Evolutionary conservation across 2,888 invertebrate genomes (phyloP).

Genomic region (Zygogramma bicolorata): DNA sequence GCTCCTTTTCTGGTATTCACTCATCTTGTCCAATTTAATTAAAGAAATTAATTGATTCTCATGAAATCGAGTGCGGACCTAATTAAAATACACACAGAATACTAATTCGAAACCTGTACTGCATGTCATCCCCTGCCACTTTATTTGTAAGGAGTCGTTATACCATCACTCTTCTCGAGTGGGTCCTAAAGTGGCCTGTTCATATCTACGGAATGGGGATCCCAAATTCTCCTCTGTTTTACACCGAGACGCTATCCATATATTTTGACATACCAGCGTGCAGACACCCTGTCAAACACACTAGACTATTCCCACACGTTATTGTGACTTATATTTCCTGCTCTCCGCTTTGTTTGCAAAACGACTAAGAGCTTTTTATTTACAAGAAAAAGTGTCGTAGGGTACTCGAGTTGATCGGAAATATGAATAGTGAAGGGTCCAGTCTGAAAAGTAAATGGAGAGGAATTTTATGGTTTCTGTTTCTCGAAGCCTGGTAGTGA

Average conservation of each 20-base stretch:
- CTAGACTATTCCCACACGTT: slow-evolving; percentile 17
- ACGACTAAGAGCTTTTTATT: slow-evolving; percentile 13
- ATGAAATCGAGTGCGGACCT: not conserved
- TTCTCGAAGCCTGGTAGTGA: too few species aligned
- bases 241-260: not conserved
- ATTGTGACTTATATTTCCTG: slow-evolving; percentile 35
- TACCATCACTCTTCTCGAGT: not conserved
- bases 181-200: not conserved
- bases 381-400: not conserved
- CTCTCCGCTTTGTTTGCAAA: slow-evolving; percentile 26
- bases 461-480: too few species aligned
- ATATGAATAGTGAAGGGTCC: not conserved
- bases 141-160: not conserved
- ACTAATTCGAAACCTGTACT: not conserved
- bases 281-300: slow-evolving; percentile 27
- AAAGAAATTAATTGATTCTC: not conserved
- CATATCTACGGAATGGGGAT: not conserved
- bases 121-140: slow-evolving; percentile 6
- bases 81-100: not conserved
- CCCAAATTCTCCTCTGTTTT: not conserved
- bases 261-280: not conserved
- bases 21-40: not conserved
- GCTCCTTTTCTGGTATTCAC: not conserved
- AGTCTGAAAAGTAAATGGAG: not conserved
- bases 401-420: not conserved